phyloP scores from a whole-genome alignment of 2,888 invertebrate genomes.

The Geophilus truncorum region DNA sequence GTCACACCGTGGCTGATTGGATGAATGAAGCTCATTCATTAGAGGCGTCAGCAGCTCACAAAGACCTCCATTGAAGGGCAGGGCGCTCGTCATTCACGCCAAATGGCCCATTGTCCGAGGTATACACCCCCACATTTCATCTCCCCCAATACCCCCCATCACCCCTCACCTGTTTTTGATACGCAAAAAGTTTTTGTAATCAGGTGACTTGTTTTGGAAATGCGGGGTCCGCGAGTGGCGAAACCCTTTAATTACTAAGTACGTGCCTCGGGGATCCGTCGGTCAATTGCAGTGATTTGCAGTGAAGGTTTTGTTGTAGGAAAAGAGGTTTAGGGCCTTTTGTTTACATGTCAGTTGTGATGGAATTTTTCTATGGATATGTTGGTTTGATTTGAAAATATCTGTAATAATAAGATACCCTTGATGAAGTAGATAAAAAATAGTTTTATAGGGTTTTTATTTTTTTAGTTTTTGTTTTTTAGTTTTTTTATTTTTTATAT shows the following conservation, averaged over 20 bases:
- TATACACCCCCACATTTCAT: conserved; percentile 6
- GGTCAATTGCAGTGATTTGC: not conserved
- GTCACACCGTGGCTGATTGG: conserved; percentile 9
- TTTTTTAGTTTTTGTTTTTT: not conserved
- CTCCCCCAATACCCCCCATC: not conserved
- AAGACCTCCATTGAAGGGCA: not conserved
- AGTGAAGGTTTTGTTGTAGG: not conserved
- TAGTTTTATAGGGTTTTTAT: not conserved
- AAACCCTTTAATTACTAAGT: conserved; percentile 2
- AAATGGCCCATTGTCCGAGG: conserved; percentile 6
- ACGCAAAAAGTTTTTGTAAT: not conserved
- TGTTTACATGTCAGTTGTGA: not conserved
- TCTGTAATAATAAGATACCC: not conserved
- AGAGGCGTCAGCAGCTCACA: not conserved
- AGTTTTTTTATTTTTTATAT: too few species aligned
- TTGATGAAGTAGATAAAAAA: not conserved
- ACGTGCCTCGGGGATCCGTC: not conserved
- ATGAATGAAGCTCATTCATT: conserved; percentile 17
- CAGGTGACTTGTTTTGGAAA: not conserved
- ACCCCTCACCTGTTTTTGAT: not conserved
- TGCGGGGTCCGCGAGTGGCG: not conserved
- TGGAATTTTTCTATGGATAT: not conserved
- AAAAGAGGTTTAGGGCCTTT: not conserved
- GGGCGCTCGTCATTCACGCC: conserved; percentile 3
- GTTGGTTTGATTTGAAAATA: not conserved